These are phyloP conservation scores for Clunio marinus DNA, from an alignment of 2,888 invertebrate species.

Conservation along the genomic window DNA sequence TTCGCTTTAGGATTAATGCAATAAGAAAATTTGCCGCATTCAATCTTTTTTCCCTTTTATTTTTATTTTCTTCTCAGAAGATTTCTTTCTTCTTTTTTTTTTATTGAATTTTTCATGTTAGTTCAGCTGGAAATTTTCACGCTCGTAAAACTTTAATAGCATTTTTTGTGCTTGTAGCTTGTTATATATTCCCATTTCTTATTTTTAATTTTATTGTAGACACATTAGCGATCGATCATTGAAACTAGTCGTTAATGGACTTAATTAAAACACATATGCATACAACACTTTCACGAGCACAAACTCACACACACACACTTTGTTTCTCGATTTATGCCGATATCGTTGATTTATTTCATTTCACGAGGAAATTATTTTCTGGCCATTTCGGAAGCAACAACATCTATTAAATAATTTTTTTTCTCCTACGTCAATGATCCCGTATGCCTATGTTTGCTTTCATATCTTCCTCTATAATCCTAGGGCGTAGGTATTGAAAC, in stretches of 20 bases:
- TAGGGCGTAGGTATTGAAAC: slow-evolving; percentile 11
- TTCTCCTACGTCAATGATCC: not conserved
- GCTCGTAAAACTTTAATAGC: slow-evolving; percentile 16
- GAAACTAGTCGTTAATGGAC: slow-evolving; percentile 1
- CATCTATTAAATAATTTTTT: too few relatives aligned
- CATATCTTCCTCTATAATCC: not conserved
- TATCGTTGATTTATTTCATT: not conserved
- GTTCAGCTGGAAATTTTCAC: not conserved
- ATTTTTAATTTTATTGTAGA: not conserved
- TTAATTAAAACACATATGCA: slow-evolving; percentile 11
- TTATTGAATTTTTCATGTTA: not conserved
- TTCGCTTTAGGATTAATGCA: too few relatives aligned
- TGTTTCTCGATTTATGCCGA: not conserved
- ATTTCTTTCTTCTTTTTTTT: not conserved
- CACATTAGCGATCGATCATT: not conserved
- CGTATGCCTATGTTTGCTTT: not conserved
- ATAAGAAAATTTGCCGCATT: slow-evolving; percentile 11
- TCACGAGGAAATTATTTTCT: not conserved
- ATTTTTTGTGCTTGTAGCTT: not conserved
- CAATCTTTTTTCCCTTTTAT: not conserved
- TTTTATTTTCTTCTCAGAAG: not conserved
- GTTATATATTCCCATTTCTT: slow-evolving; percentile 1
- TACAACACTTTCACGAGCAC: too few relatives aligned
- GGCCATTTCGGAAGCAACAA: not conserved
- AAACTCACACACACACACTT: not conserved